Evolutionary conservation across 2,113 vertebrate species (phyloP), one percentile per base, ranked within the genome.

Genomic region (Choloepus hoffmanni): DNA sequence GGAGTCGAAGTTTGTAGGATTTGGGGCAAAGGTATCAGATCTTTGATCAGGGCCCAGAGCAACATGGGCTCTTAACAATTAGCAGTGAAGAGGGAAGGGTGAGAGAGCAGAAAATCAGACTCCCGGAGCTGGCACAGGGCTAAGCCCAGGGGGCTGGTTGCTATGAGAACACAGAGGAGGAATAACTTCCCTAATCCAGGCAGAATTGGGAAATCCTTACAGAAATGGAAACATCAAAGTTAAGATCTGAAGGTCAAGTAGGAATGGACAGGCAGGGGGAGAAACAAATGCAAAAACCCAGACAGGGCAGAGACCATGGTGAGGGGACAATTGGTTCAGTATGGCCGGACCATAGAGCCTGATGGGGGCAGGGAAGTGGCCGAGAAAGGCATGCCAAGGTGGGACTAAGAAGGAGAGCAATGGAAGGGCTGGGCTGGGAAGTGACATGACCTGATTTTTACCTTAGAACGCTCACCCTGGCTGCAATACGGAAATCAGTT

Each of bases 1-100:
- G 91, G 70, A 78, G 62, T 48, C 89, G 95, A 82, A 83, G 79
- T 40, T 68, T 94, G 43, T 85, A 84, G 60, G 91, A 79, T 94
- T 97, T 70, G 8, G 73, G 78, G 36, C 65, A 55, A 78, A 91
- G 16, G 30, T 48, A n/a, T 86, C 7, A 68, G 3, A 18, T 26
- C 74, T 95, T 78, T 86, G 50, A n/a, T 89, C 36, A 89, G 58
- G 74, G 33, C 60, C 28, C 48, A 91, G 40, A 82, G 33, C 40
- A 95, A 81, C 36, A 16, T 28, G 43, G 50, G 14, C 26, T 82
- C 28, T 62, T 90, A 92, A 70, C 88, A 94, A 84, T 95, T 88
- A 94, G 78, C 68, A 84, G 73, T 9, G 15, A 53, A 88, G 79
- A 50, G 40, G 33, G 18, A 50, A n/a, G 28, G 19, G 13, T 53